Evolutionary conservation across 2,888 invertebrate species (phyloP), one percentile per base, ranked within the genome.

Genomic region (Octonoba sinensis): DNA sequence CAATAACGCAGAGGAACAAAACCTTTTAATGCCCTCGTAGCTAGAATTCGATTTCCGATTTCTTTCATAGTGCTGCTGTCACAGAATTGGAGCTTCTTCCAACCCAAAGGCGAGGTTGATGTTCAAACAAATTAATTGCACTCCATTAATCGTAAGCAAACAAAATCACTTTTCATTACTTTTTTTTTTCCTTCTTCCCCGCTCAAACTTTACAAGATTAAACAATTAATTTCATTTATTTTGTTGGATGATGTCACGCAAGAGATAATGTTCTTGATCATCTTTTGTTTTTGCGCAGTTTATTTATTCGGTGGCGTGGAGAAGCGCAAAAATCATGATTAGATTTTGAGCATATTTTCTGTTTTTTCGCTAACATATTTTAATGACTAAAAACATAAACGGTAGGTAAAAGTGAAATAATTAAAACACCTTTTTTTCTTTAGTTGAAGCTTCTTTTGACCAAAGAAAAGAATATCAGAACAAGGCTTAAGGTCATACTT

Each of bases 111-210:
- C 59, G 46, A 20, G 59, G 65, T 12, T 78, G 74, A 70, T 81
- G 69, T 65, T 67, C 62, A 54, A 75, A 74, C 70, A 81, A 74
- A 81, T 81, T 73, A 81, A 75, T 81, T 81, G 75, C 70, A 62
- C 18, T 56, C 67, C 81, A 81, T 81, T 81, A 81, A 81, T 74
- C 64, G 67, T 59, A 46, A 46, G 69, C 72, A 74, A 81, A 74
- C 74, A 81, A 64, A 74, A 81, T 81, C 74, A 70, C 64, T 81
- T 81, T 81, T 64, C 67, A 75, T 74, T 70, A 67, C 36, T 20
- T 20, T 73, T 60, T 57, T 64, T 70, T 65, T 46, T 54, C 46
- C 49, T 56, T 44, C 20, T 56, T 36, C 49, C 36, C 24, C 16
- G 67, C 24, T 54, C 51, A 67, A 66, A 78, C 27, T 65, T 65